Conservation (phyloP, 2,113 vertebrate genomes). For the Girardinichthys multiradiatus region DNA sequence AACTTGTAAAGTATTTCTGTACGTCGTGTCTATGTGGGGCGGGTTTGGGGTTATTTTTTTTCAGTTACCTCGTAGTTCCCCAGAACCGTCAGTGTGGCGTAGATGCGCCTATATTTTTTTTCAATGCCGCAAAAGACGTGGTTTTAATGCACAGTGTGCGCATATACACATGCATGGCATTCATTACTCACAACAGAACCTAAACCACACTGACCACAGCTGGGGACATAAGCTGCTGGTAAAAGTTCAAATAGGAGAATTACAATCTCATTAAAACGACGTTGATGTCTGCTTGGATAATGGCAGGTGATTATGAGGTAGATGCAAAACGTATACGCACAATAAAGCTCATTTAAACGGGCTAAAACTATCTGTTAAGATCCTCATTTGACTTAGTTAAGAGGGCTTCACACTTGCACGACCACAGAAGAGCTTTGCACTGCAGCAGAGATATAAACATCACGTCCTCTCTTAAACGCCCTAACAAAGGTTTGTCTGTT, state of each 20-base stretch:
- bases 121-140: neutral
- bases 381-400: neutral
- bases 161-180: neutral
- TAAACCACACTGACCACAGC: constrained; percentile 4
- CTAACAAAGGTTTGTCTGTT: constrained; percentile 32
- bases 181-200: constrained; percentile 9
- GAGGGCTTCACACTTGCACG: constrained; percentile 2
- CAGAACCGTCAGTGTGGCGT: neutral
- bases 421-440: neutral
- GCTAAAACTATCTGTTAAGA: neutral
- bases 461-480: constrained; percentile 13
- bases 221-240: neutral
- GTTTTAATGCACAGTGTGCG: neutral
- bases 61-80: neutral
- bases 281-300: neutral
- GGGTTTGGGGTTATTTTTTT: no score
- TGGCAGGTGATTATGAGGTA: neutral
- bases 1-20: constrained; percentile 52
- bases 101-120: no score
- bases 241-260: neutral
- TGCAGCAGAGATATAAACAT: constrained; percentile 11
- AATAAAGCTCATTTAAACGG: neutral
- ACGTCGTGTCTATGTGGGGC: neutral
- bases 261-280: neutral
- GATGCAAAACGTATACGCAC: neutral